Base-by-base conservation (phyloP, 2,113 vertebrate species). In the Hypanus sabinus region DNA sequence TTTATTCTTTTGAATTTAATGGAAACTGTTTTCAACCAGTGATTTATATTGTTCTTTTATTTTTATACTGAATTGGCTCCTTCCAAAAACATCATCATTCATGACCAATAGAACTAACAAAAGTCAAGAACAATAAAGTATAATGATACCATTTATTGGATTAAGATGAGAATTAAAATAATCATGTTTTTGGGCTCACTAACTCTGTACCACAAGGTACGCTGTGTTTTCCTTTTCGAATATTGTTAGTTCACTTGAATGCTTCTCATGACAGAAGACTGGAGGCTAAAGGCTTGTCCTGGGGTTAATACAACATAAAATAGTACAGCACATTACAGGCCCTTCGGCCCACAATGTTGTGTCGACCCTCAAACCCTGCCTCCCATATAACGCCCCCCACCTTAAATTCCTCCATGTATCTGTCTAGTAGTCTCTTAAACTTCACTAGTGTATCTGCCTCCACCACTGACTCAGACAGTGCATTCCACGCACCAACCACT, bases 1-100 rank as follows among this genome's bases (percentile, higher is more conserved):
- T 55, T 93, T 75, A 93, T 93, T 75, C 91, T 30, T 87, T 93
- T 93, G 68, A 73, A 73, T 93, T 93, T 36, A 93, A 30, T 93
- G 36, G 33, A 9, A 93, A 73, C 22, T 46, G 33, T 65, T 65
- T 93, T 30, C 22, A 20, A 80, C 77, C 4, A 30, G 68, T 93
- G 91, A 93, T 75, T 93, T 93, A 93, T 55, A 93, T 55, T 93
- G 70, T 30, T 33, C 38, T 55, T 55, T 93, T 93, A 68, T 55
- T 22, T 46, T 92, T 24, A 9, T 71, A 71, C 90, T 38, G 36
- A 92, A 71, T 71, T 93, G 38, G 91, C 91, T 55, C 55, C 36
- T 93, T 73, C 38, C 70, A 16, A 27, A 30, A 55, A 93, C 4
- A 24, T 36, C 91, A 75, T 73, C 70, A 46, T 73, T 93, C 68